Evolutionary conservation across 2,113 vertebrate species (phyloP), one percentile per base, ranked within the genome.

Genomic region (Sturnira hondurensis): DNA sequence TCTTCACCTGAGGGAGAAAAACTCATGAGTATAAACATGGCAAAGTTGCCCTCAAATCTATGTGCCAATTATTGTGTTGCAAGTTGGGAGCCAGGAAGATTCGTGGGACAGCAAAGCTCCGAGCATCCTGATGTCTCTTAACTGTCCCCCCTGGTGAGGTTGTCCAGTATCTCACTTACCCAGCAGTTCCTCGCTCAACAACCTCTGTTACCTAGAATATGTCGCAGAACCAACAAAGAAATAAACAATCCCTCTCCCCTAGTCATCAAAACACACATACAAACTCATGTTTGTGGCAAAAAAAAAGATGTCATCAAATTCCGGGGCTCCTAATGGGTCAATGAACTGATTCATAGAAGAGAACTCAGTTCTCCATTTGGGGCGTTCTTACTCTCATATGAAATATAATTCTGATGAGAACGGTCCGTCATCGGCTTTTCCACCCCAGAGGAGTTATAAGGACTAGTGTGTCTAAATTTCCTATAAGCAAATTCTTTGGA

Each of bases 391-490:
- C 4, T 63, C 54, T 92, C 10, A 5, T n/a, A 45, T 77, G 82
- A 84, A 92, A 31, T 81, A 26, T 67, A 86, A 76, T 81, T 96
- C 86, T 14, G 45, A 74, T 86, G 54, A 84, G 70, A 86, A 68
- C 28, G 4, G 50, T 43, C n/a, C n/a, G n/a, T n/a, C 83, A 68
- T 80, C 36, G 47, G 47, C 7, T 85, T 92, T 95, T 96, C 54
- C 67, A 88, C 31, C 38, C 33, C 73, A 78, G 82, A 91, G 74
- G 47, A 31, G 7, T 92, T 92, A 56, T 38, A 90, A 95, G 71
- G 50, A 24, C 50, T 33, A 24, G 19, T 50, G 47, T 47, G 5
- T 47, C 24, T 52, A 74, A 45, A 61, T 87, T 74, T 96, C 84
- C 33, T 78, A 45, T 65, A 89, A 85, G 74, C 31, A 93, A 86